A percentile compares a stretch with the other conserved stretches of the same genome.
Conservation (phyloP, 2,888 invertebrate species). For the Amphipyra tragopoginis region DNA sequence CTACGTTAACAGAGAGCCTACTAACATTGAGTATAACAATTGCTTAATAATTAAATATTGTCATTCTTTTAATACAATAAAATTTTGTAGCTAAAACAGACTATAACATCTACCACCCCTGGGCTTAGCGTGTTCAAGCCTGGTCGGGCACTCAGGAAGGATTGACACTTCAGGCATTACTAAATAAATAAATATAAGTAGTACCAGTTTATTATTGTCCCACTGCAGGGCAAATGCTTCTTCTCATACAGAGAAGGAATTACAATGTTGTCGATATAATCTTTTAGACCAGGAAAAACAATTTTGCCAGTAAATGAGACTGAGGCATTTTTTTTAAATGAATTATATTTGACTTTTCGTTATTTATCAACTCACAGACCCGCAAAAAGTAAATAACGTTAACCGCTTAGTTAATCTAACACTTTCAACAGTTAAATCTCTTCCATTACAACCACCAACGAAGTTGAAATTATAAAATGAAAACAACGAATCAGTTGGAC, state of each 20-base stretch:
- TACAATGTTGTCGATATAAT: background rate
- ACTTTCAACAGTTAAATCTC: constrained; percentile 2
- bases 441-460: background rate
- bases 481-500: background rate
- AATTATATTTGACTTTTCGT: constrained; percentile 4
- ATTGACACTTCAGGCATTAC: too few species aligned
- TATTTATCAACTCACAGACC: constrained; percentile 47
- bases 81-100: too few species aligned
- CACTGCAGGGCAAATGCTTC: too few species aligned
- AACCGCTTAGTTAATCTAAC: constrained; percentile 58
- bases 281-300: background rate
- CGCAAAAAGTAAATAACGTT: constrained; percentile 11
- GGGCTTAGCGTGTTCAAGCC: too few species aligned
- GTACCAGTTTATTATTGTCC: too few species aligned
- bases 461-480: background rate
- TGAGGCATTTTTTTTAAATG: background rate
- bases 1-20: constrained; percentile 52
- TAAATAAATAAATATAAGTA: too few species aligned
- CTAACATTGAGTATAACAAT: constrained; percentile 48
- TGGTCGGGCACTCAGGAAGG: too few species aligned
- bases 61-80: constrained; percentile 6
- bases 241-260: too few species aligned
- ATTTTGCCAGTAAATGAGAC: background rate
- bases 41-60: constrained; percentile 37
- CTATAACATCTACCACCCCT: too few species aligned